A percentile compares a stretch with the other conserved stretches of the same genome.
Evolutionary conservation across 2,797 vertebrate genomes (phyloP).

Genomic region (Molossus molossus): DNA sequence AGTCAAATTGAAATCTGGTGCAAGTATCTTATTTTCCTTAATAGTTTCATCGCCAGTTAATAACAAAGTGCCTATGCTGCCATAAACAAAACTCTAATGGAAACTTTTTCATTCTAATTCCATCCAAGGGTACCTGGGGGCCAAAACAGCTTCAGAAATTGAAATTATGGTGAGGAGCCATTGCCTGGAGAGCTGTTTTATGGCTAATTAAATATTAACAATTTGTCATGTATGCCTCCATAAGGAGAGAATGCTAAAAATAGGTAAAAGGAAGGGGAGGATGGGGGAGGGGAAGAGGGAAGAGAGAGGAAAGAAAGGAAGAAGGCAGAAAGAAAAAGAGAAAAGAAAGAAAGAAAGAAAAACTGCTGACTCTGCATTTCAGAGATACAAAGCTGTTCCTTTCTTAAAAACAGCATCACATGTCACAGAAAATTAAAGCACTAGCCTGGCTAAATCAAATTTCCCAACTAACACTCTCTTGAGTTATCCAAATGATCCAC

Average conservation of each 20-base stretch:
- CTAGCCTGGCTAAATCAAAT: constrained; percentile 76
- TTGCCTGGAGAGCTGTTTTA: constrained; percentile 69
- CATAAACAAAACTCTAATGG: constrained; percentile 70
- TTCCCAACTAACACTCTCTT: constrained; percentile 71
- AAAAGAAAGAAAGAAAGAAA: background rate
- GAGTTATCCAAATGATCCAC: constrained; percentile 66
- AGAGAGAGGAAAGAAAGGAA: too few relatives aligned
- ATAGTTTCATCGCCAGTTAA: constrained; percentile 76
- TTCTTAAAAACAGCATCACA: constrained; percentile 51
- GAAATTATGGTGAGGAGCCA: constrained; percentile 65
- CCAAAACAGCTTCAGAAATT: constrained; percentile 46
- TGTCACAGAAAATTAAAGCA: constrained; percentile 74
- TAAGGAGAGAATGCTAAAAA: constrained; percentile 44
- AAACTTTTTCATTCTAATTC: constrained; percentile 73
- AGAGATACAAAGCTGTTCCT: constrained; percentile 41
- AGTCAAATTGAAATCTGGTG: constrained; percentile 56
- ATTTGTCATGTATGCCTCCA: constrained; percentile 43
- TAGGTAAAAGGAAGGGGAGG: background rate
- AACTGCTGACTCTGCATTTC: background rate
- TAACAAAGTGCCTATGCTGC: constrained; percentile 73
- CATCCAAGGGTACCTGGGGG: constrained; percentile 60
- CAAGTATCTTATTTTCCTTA: constrained; percentile 73
- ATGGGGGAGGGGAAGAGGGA: background rate
- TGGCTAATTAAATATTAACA: constrained; percentile 79
- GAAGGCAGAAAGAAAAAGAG: background rate